These are phyloP conservation scores for Hyperopisus bebe DNA, from an alignment of 2,113 vertebrate genomes.

Conservation along the genomic window DNA sequence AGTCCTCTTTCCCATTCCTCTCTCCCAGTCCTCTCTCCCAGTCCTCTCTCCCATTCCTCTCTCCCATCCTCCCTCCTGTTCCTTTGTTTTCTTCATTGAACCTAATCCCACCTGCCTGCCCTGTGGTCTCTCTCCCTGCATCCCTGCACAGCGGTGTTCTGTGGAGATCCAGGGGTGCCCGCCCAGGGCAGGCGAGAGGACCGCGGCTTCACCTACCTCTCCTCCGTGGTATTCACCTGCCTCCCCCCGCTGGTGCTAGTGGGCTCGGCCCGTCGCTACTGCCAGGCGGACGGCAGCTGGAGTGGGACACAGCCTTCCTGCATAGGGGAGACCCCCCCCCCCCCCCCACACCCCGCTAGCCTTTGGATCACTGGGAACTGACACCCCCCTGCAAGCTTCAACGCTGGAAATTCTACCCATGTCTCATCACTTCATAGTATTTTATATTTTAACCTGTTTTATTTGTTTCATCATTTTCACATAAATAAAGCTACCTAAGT, in stretches of 20 bases:
- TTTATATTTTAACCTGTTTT: neutral
- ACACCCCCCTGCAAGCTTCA: neutral
- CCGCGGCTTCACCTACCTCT: constrained; percentile 88
- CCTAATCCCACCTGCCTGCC: neutral
- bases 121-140: neutral
- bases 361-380: neutral
- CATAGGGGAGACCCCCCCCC: constrained; percentile 66
- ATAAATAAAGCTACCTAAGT: neutral
- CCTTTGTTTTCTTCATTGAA: neutral
- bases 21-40: neutral
- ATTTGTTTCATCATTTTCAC: neutral
- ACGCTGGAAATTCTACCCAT: neutral
- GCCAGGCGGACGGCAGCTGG: constrained; percentile 90
- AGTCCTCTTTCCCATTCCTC: neutral
- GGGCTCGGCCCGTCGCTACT: constrained; percentile 83
- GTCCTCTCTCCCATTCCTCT: neutral
- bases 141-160: constrained; percentile 80
- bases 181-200: constrained; percentile 82
- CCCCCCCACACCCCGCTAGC: neutral
- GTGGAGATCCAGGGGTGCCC: constrained; percentile 85
- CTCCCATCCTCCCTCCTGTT: neutral
- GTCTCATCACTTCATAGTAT: neutral
- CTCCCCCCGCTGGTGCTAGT: constrained; percentile 77
- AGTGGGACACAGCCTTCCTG: constrained; percentile 94
- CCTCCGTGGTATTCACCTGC: constrained; percentile 88